Conservation (phyloP, 2,113 vertebrate species). For the Cisticola juncidis region DNA sequence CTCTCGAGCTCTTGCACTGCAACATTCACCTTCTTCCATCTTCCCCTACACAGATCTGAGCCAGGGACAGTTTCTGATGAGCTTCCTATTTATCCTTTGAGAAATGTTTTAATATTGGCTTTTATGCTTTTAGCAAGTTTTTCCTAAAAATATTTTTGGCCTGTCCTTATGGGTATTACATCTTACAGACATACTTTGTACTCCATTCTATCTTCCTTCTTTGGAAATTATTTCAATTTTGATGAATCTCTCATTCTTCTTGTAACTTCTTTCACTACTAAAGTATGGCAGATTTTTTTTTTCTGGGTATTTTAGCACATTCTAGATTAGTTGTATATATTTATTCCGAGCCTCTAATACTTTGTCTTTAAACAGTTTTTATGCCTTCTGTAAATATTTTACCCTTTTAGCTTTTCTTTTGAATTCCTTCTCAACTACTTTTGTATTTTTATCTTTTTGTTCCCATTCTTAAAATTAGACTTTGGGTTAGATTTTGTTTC, state of each 20-base stretch:
- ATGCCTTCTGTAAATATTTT: slow-evolving; percentile 57
- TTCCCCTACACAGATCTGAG: background rate
- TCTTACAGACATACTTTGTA: background rate
- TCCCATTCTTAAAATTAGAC: slow-evolving; percentile 47
- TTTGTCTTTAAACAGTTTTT: slow-evolving; percentile 58
- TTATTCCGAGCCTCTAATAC: slow-evolving; percentile 29
- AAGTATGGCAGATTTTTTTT: slow-evolving; percentile 15
- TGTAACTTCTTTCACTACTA: slow-evolving; percentile 23
- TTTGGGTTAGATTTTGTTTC: background rate
- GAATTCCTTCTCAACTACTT: slow-evolving; percentile 51
- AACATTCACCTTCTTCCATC: background rate
- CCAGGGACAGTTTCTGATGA: background rate
- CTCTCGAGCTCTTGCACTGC: background rate
- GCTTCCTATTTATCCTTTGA: background rate
- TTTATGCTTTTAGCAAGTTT: slow-evolving; percentile 48
- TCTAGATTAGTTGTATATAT: slow-evolving; percentile 46
- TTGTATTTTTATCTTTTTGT: slow-evolving; percentile 33
- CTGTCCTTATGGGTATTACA: slow-evolving; percentile 18
- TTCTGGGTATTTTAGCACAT: slow-evolving; percentile 45
- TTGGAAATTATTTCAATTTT: slow-evolving; percentile 62
- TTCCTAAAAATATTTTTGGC: slow-evolving; percentile 40
- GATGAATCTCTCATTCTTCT: slow-evolving; percentile 47
- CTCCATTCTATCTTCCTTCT: slow-evolving; percentile 56
- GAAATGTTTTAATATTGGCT: slow-evolving; percentile 35
- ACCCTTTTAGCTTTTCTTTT: slow-evolving; percentile 40